These are phyloP conservation scores for Anguilla pacifica DNA, from an alignment of 2,797 vertebrate species.

Conservation along the genomic window DNA sequence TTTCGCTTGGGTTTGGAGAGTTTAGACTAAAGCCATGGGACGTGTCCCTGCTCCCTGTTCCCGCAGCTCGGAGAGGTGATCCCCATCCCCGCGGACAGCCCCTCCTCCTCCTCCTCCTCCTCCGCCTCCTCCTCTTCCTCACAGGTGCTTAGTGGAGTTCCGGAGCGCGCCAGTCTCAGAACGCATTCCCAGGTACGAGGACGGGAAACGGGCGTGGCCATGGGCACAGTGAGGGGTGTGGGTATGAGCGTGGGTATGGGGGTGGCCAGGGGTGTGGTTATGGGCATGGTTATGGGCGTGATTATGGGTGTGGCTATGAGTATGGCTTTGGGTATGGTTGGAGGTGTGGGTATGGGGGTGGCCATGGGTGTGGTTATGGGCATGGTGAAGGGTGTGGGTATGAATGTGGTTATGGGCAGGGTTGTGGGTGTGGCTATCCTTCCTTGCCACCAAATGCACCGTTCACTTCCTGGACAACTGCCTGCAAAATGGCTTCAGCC, in stretches of 20 bases:
- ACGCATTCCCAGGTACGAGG: constrained; percentile 60
- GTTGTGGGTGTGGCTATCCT: too few relatives aligned
- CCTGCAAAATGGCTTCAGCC: background rate
- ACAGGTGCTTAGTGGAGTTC: constrained; percentile 67
- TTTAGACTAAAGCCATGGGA: background rate
- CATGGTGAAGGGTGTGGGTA: too few relatives aligned
- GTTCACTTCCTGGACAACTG: background rate
- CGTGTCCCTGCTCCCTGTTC: constrained; percentile 28
- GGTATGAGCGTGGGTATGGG: too few relatives aligned
- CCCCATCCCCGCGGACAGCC: constrained; percentile 69
- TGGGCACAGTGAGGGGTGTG: background rate
- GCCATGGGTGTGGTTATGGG: too few relatives aligned
- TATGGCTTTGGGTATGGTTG: too few relatives aligned
- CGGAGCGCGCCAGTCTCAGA: constrained; percentile 53
- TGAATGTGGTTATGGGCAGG: too few relatives aligned
- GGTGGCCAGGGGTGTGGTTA: too few relatives aligned
- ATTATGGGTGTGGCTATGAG: too few relatives aligned
- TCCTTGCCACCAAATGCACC: background rate
- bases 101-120: constrained; percentile 65
- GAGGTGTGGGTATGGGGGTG: too few relatives aligned
- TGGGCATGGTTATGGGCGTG: too few relatives aligned
- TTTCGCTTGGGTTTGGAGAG: too few relatives aligned
- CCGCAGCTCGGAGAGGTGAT: constrained; percentile 89
- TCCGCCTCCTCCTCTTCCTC: constrained; percentile 73
- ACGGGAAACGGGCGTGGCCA: background rate